Evolutionary conservation across 2,113 vertebrate genomes (phyloP).

Genomic region (Ceyx margarethae): DNA sequence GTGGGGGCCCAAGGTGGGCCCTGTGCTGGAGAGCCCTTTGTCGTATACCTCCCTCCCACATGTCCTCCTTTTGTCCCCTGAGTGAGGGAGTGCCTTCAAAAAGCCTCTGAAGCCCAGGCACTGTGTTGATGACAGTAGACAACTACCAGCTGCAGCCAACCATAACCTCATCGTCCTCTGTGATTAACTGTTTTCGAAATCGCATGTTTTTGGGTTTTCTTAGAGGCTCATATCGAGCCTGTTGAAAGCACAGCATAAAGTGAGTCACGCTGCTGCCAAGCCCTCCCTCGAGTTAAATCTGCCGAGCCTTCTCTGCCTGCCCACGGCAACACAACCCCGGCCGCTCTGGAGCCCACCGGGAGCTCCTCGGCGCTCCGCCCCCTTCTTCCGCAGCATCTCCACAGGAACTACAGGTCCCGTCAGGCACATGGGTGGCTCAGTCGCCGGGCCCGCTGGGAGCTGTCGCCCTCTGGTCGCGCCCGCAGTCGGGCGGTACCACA

Average conservation of each 20-base stretch:
- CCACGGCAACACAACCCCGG: rapidly evolving
- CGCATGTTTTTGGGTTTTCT: background rate
- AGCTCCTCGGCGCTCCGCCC: rapidly evolving
- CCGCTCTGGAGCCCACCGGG: rapidly evolving
- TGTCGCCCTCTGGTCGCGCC: rapidly evolving
- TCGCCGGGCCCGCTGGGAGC: background rate
- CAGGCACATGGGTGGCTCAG: rapidly evolving
- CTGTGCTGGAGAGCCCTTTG: rapidly evolving
- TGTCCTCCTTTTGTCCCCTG: rapidly evolving
- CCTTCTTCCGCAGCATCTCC: rapidly evolving
- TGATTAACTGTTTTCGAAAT: background rate
- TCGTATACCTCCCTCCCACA: rapidly evolving
- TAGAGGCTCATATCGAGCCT: background rate
- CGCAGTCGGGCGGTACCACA: too few relatives aligned
- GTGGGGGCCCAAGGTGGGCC: rapidly evolving
- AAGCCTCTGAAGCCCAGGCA: background rate
- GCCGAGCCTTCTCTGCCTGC: background rate
- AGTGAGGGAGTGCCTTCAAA: rapidly evolving
- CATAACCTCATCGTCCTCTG: rapidly evolving
- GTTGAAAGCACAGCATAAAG: rapidly evolving
- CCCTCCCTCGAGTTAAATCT: rapidly evolving
- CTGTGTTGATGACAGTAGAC: background rate
- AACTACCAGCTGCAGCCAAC: background rate
- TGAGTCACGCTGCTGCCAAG: background rate
- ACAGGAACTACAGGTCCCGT: background rate